Percentiles rank a stretch among this genome's conserved stretches.
These are phyloP conservation scores for Pseudotriccus pelzelni DNA, from an alignment of 2,797 vertebrate species.

Conservation along the genomic window DNA sequence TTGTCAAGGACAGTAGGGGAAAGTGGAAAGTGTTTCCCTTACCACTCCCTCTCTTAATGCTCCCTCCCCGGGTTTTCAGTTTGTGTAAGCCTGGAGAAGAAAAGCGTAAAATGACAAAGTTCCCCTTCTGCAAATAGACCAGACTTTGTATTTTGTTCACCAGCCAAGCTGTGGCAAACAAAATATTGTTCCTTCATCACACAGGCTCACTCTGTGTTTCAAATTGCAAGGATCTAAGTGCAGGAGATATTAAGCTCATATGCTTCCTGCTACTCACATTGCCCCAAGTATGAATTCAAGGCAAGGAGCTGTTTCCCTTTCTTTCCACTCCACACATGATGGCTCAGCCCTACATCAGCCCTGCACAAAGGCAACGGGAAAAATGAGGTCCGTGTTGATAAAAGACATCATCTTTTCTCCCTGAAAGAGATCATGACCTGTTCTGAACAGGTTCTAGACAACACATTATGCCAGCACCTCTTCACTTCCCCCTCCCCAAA, in stretches of 20 bases:
- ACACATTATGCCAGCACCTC: accelerated
- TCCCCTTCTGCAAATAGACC: not conserved
- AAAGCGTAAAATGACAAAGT: not conserved
- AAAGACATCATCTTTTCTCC: not conserved
- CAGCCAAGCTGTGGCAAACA: not conserved
- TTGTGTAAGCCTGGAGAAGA: not conserved
- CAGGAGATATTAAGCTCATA: not conserved
- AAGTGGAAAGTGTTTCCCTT: not conserved
- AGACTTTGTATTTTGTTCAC: not conserved
- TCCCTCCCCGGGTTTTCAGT: not conserved
- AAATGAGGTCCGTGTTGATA: not conserved
- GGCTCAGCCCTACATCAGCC: not conserved
- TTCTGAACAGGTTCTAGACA: not conserved
- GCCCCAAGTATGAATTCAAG: not conserved
- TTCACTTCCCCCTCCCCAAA: not conserved
- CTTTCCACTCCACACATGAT: accelerated
- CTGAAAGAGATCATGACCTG: not conserved
- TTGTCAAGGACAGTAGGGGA: not conserved
- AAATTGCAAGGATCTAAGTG: not conserved
- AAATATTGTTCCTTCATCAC: not conserved
- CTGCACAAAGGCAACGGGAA: not conserved
- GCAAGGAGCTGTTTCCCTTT: not conserved
- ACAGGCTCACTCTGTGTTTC: not conserved
- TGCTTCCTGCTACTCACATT: not conserved
- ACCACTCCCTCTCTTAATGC: not conserved